Evolutionary conservation across 2,113 vertebrate species (phyloP).

Genomic region (Struthio camelus): DNA sequence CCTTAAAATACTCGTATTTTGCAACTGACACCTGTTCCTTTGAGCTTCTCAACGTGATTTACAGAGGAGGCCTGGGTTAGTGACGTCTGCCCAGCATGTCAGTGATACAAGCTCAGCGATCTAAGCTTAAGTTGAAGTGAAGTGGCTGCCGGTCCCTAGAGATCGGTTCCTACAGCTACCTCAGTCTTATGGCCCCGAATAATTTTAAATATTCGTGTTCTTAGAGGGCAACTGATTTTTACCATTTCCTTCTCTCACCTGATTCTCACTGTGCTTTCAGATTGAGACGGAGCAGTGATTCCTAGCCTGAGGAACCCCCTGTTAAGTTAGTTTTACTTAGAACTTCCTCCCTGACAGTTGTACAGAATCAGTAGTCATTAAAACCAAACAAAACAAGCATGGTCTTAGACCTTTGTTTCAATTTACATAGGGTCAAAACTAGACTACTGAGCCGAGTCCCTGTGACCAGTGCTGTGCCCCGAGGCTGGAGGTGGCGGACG

Average conservation of each 20-base stretch:
- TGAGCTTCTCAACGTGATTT: neutral
- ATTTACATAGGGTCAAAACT: neutral
- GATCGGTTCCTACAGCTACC: neutral
- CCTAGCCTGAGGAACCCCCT: neutral
- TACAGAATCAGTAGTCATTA: neutral
- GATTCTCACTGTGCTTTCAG: neutral
- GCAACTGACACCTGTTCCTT: neutral
- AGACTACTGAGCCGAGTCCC: rapidly evolving
- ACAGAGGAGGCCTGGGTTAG: neutral
- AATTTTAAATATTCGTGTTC: neutral
- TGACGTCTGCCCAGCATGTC: neutral
- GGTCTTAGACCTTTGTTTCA: neutral
- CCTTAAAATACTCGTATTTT: neutral
- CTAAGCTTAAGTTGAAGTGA: neutral
- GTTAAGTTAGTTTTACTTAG: neutral
- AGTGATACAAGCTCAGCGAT: neutral
- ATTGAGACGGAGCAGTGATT: neutral
- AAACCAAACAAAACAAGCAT: neutral
- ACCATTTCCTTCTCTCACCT: neutral
- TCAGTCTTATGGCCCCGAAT: neutral
- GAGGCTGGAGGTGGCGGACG: rapidly evolving
- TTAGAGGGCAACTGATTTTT: neutral
- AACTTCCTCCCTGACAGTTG: neutral
- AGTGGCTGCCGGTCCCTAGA: neutral
- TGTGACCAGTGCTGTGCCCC: rapidly evolving